Percentiles rank a stretch among this genome's conserved stretches.
phyloP scores from a whole-genome alignment of 2,113 vertebrate genomes.

The Chlamydotis undulata region DNA sequence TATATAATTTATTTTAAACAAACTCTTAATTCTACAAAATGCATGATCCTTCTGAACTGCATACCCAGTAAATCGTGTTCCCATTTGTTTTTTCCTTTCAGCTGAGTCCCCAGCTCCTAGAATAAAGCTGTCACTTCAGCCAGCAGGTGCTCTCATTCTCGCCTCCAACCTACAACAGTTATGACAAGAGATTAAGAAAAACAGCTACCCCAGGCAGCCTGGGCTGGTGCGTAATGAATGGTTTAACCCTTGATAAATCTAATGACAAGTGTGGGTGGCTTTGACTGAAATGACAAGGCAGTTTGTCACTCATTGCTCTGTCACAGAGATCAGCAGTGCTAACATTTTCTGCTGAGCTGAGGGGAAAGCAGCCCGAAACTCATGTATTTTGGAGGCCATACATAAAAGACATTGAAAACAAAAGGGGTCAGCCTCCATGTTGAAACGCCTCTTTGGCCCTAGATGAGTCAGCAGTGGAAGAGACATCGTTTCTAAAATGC shows the following conservation, averaged over 20 bases:
- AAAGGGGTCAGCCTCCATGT: not conserved
- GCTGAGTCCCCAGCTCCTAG: constrained; percentile 3
- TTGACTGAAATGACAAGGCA: constrained; percentile 34
- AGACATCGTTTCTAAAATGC: not conserved
- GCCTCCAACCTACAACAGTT: not conserved
- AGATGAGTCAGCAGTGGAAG: not conserved
- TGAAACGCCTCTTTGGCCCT: not conserved
- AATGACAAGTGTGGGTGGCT: constrained; percentile 56
- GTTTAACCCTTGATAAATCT: constrained; percentile 65
- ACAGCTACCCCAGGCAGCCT: constrained; percentile 26
- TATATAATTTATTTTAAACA: not conserved
- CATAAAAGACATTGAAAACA: not conserved
- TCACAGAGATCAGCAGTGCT: not conserved
- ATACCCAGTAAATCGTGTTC: not conserved
- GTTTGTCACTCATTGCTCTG: constrained; percentile 15
- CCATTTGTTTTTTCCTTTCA: constrained; percentile 12
- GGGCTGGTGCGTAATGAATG: constrained; percentile 24
- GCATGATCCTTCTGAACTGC: not conserved
- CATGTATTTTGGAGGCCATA: not conserved
- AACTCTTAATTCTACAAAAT: not conserved
- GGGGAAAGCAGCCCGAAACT: constrained; percentile 25
- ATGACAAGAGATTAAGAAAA: constrained; percentile 63
- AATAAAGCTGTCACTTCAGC: constrained; percentile 47
- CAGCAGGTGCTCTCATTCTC: constrained; percentile 36
- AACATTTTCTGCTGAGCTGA: constrained; percentile 46